Evolutionary conservation across 1,140 invertebrate genomes (phyloP).

Genomic region (Camponotus vicinus): DNA sequence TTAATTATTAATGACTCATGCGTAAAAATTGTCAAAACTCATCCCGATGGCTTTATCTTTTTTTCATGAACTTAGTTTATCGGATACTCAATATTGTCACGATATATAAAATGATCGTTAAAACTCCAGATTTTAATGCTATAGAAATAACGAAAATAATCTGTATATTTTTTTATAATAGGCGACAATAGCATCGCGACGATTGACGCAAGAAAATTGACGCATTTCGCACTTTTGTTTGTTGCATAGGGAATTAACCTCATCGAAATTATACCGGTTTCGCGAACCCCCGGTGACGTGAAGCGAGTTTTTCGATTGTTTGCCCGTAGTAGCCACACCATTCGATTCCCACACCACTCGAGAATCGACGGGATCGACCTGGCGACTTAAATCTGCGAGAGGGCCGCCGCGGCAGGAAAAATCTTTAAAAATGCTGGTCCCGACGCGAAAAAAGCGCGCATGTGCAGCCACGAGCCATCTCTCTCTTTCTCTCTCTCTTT

Average conservation of each 20-base stretch:
- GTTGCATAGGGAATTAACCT: slow-evolving; percentile 21
- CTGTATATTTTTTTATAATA: background rate
- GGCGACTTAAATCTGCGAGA: slow-evolving; percentile 73
- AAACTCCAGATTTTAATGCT: slow-evolving; percentile 19
- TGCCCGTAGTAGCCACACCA: background rate
- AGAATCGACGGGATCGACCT: slow-evolving; percentile 73
- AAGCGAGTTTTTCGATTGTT: slow-evolving; percentile 53
- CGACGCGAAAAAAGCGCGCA: slow-evolving; percentile 80
- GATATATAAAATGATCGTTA: background rate
- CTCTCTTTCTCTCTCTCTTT: slow-evolving; percentile 49
- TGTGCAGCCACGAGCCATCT: slow-evolving; percentile 73
- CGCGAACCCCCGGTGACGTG: background rate
- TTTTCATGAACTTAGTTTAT: background rate
- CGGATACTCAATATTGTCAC: background rate
- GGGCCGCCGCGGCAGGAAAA: slow-evolving; percentile 77
- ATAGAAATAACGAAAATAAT: background rate
- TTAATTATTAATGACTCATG: slow-evolving; percentile 31
- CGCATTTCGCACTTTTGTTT: slow-evolving; percentile 31
- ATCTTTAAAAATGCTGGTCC: slow-evolving; percentile 82
- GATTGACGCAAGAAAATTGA: slow-evolving; percentile 18
- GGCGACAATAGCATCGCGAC: slow-evolving; percentile 27
- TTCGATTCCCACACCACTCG: slow-evolving; percentile 63
- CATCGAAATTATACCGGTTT: slow-evolving; percentile 51
- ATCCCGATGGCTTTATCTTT: background rate
- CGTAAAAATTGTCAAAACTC: background rate